phyloP scores from a whole-genome alignment of 1,140 invertebrate species.

The Drosophila obscura region DNA sequence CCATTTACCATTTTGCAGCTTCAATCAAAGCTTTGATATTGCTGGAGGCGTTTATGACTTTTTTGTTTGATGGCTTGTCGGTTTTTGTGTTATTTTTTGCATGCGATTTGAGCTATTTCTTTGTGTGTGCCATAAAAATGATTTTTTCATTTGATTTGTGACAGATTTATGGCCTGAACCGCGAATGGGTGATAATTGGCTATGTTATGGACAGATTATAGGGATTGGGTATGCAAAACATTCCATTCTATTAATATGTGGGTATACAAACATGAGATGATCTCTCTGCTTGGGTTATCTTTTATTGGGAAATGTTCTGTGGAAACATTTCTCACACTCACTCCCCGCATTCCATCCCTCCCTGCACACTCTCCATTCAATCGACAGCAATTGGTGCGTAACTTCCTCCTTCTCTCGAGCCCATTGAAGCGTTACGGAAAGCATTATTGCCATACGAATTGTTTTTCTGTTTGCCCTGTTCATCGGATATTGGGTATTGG shows the following conservation, averaged over 20 bases:
- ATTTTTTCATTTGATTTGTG: conserved; percentile 36
- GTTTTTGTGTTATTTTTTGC: conserved; percentile 10
- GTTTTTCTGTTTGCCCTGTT: conserved; percentile 49
- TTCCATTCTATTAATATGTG: no score
- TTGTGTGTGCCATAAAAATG: conserved; percentile 29
- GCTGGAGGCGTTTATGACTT: conserved; percentile 37
- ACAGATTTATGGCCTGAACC: conserved; percentile 26
- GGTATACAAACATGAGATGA: no score
- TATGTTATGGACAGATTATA: not conserved
- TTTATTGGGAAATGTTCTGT: not conserved
- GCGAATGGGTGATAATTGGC: conserved; percentile 17
- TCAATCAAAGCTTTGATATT: conserved; percentile 31
- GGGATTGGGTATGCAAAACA: no score
- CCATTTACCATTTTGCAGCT: conserved; percentile 1
- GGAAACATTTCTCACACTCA: conserved; percentile 13
- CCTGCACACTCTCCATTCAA: not conserved
- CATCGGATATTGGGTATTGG: conserved; percentile 1
- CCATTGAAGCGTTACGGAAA: conserved; percentile 52
- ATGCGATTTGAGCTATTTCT: conserved; percentile 36
- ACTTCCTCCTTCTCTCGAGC: conserved; percentile 20
- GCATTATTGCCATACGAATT: conserved; percentile 49
- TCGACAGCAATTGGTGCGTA: conserved; percentile 46
- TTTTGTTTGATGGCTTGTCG: conserved; percentile 32
- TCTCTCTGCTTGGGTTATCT: no score
- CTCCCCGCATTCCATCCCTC: no score